Percentiles rank a stretch among this genome's conserved stretches.
Evolutionary conservation across 2,888 invertebrate genomes (phyloP).

Genomic region (Galeopsomyia nigrocyanea): DNA sequence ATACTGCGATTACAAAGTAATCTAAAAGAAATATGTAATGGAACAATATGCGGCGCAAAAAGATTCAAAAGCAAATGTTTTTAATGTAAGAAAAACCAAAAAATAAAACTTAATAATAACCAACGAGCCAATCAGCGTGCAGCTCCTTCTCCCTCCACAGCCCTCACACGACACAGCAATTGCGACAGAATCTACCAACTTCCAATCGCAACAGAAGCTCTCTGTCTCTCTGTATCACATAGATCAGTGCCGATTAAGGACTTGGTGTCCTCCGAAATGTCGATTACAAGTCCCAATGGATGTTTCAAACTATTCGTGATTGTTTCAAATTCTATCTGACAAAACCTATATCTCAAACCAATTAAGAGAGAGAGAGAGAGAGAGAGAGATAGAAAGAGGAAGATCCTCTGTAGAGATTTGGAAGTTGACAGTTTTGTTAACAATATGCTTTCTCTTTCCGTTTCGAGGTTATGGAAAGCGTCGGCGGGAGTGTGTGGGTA

Average conservation of each 20-base stretch:
- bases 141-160: slow-evolving; percentile 64
- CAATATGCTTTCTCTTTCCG: too few relatives aligned
- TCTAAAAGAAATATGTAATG: slow-evolving; percentile 51
- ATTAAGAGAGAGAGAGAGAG: too few relatives aligned
- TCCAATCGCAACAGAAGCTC: slow-evolving; percentile 57
- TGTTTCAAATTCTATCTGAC: too few relatives aligned
- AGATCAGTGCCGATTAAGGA: background rate
- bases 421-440: too few relatives aligned
- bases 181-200: slow-evolving; percentile 51
- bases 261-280: too few relatives aligned
- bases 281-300: too few relatives aligned
- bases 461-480: slow-evolving; percentile 12
- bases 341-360: too few relatives aligned
- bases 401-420: too few relatives aligned
- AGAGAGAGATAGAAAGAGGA: too few relatives aligned
- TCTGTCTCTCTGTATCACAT: background rate
- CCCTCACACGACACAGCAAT: slow-evolving; percentile 53
- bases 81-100: slow-evolving; percentile 48
- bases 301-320: background rate
- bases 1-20: slow-evolving; percentile 59
- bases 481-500: slow-evolving; percentile 58
- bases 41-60: slow-evolving; percentile 55
- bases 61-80: slow-evolving; percentile 65
- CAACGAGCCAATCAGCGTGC: slow-evolving; percentile 69
- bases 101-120: slow-evolving; percentile 56